Evolutionary conservation across 2,888 invertebrate genomes (phyloP), one percentile per base, ranked within the genome.

Genomic region (Chrysolina oricalcia): DNA sequence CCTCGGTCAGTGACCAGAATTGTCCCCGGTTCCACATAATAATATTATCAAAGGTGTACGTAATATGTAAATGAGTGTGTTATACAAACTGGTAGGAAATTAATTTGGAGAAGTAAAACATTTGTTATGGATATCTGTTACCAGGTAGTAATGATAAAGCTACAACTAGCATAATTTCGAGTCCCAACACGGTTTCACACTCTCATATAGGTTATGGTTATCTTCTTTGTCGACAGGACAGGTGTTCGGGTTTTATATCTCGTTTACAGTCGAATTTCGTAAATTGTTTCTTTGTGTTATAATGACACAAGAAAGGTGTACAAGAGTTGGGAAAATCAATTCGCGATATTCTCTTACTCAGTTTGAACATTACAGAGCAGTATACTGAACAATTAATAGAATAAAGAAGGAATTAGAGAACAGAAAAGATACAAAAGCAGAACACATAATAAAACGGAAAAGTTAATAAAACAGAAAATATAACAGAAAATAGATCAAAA

Each of bases 81-180:
- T 53, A 17, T 21, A 68, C 40, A 27, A 48, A 41, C 66, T 40
- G 67, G 40, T 53, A 13, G 53, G 17, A 71, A 67, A 68, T 74
- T 74, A 75, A 75, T 72, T 72, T 68, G 41, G 74, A 74, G 62
- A 70, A 65, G 65, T 66, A 62, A 56, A 70, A 75, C 72, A 75
- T 71, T 72, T 68, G 75, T 75, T 75, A 53, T 63, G 63, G 72
- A 75, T 75, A 75, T 71, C 75, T 63, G 11, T 71, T 50, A 74
- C 43, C 71, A 72, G 56, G 71, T 53, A 64, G 72, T 75, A 68
- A 72, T 43, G 75, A 75, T 67, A 72, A 67, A 68, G 68, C 40
- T 3, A 68, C 53, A 27, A 68, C 53, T 40, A 19, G 40, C 19
- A 68, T 53, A 53, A 68, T 68, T 56, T 50, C 53, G 27, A 40